Evolutionary conservation across 2,888 invertebrate species (phyloP), one percentile per base, ranked within the genome.

Genomic region (Eulithis prunata): DNA sequence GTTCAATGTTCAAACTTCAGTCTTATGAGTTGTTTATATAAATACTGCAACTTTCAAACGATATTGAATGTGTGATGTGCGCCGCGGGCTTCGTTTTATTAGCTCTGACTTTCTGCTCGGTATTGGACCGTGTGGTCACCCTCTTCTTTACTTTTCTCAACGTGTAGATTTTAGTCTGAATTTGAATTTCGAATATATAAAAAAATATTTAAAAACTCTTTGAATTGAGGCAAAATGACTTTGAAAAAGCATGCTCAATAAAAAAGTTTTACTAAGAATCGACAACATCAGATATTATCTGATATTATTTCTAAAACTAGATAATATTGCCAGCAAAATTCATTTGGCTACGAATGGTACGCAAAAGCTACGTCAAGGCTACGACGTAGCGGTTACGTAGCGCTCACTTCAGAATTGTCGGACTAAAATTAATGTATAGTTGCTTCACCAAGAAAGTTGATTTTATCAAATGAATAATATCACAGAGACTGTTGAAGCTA

Each of bases 11-110:
- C 55, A 59, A 59, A 51, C 56, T 43, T 49, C 28, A 56, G 55
- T 32, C 5, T 41, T 57, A 66, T 66, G 66, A 64, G 60, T 61
- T 64, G 47, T 69, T 65, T 57, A 49, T 45, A 41, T 36, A 61
- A 3, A 45, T 62, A 66, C 63, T 69, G 64, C 66, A 62, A 69
- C 54, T 66, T 57, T 47, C 43, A 55, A 51, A 59, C 56, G 58
- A 64, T 64, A 66, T 64, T 64, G 69, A 57, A 69, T 13, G 47
- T 56, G 52, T 46, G 55, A 52, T 38, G 41, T 49, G 32, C 14
- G 54, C 53, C 57, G 57, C 51, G 28, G 61, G 64, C 61, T 14
- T 62, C 61, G 47, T 52, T 62, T 55, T 53, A 65, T 47, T 57
- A 59, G 53, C 51, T 47, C n/a, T 21, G 32, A 38, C 21, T 41